Conservation (phyloP, 2,888 invertebrate genomes). For the Adelognathus sp. region DNA sequence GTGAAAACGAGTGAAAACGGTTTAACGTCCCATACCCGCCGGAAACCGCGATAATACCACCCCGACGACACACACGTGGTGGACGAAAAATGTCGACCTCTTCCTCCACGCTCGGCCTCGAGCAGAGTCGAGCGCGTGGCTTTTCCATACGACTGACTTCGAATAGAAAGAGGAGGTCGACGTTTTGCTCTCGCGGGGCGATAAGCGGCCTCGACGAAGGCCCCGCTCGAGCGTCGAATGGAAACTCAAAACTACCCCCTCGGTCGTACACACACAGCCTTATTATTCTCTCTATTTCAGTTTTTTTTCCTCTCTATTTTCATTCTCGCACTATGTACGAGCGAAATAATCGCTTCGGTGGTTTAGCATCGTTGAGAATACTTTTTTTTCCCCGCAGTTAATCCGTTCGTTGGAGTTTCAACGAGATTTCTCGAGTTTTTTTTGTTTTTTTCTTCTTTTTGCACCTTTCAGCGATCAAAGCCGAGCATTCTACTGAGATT, state of each 20-base stretch:
- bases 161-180: conserved; percentile 51
- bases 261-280: neutral
- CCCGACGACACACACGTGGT: neutral
- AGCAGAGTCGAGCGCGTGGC: conserved; percentile 37
- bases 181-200: conserved; percentile 34
- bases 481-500: neutral
- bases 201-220: conserved; percentile 26
- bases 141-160: conserved; percentile 60
- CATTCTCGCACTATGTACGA: neutral
- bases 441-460: neutral
- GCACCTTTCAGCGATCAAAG: no score
- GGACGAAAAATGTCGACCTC: conserved; percentile 32
- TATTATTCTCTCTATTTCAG: neutral
- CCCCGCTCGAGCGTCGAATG: conserved; percentile 9
- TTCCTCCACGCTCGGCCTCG: neutral
- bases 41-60: conserved; percentile 43
- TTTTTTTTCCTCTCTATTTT: conserved; percentile 13
- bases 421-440: neutral
- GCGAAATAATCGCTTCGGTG: neutral
- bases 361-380: neutral
- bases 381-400: neutral
- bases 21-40: conserved; percentile 9
- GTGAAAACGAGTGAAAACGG: no score
- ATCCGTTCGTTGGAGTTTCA: neutral
- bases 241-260: conserved; percentile 29